Evolutionary conservation across 2,113 vertebrate species (phyloP), one percentile per base, ranked within the genome.

Genomic region (Lagopus leucura): DNA sequence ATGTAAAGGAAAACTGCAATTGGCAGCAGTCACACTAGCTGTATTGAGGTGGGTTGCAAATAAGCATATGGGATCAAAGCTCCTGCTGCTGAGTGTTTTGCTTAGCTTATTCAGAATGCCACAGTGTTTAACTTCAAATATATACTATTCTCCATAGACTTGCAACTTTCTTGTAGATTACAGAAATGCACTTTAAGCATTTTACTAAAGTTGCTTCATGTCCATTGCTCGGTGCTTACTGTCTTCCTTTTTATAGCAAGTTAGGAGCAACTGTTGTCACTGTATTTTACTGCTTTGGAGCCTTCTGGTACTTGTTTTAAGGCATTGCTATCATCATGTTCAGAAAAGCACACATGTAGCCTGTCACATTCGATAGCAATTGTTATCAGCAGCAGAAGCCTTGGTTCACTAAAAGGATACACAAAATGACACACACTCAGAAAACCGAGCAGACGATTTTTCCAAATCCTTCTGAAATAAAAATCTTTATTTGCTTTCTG

Each of bases 301-400:
- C 65, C 38, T 75, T 75, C 32, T 47, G 57, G 4, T 77, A 42
- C 0, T 90, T 83, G 88, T 93, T 91, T 61, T 36, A 80, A 64
- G 67, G 85, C 61, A 4, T 19, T 86, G 82, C 87, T 96, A 67
- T 92, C 76, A 0, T 36, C 3, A 0, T 2, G 6, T 30, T 93
- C 84, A 89, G 85, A 30, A 36, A 25, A 83, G 42, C 0, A 0
- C 36, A 34, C 0, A 0, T 34, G 65, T 43, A 18, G 89, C 52
- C 85, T 95, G 94, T 69, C 65, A 9, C 19, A 5, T 36, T 58
- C 82, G 95, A 96, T 96, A 96, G 65, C 88, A 81, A 4, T 30
- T 89, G 11, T 60, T 96, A 96, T 94, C 95, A 52, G 87, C 48
- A 38, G 52, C 87, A 96, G 88, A 80, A 86, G 76, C 52, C 63